phyloP scores from a whole-genome alignment of 2,113 vertebrate species.

The Chamaetylas fuelleborni region DNA sequence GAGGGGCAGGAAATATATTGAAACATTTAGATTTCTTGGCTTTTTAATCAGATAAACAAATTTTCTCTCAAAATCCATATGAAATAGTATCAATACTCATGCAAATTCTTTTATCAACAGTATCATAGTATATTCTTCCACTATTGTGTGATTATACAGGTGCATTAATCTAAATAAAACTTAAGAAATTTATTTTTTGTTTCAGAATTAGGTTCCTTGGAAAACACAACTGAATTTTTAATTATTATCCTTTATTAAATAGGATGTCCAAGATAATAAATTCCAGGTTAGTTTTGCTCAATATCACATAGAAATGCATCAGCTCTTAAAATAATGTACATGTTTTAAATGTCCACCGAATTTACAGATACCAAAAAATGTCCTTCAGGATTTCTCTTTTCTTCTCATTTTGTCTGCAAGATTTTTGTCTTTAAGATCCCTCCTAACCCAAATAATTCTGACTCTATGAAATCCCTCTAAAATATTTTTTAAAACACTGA shows the following conservation, averaged over 20 bases:
- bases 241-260: not conserved
- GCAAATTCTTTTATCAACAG: not conserved
- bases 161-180: not conserved
- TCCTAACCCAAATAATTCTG: not conserved
- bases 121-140: not conserved
- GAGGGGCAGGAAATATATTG: not conserved
- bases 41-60: not conserved
- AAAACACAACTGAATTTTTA: not conserved
- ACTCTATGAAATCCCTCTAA: not conserved
- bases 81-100: not conserved
- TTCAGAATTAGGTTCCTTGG: not conserved
- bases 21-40: not conserved
- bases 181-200: not conserved
- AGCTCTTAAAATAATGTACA: not conserved
- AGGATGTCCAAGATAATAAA: not conserved
- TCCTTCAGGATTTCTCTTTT: not conserved
- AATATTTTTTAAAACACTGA: not conserved
- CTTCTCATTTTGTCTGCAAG: not conserved
- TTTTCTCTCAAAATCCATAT: not conserved
- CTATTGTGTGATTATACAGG: not conserved
- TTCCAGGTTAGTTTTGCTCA: not conserved
- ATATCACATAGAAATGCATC: not conserved
- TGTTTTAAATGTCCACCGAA: not conserved
- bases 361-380: not conserved
- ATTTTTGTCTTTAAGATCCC: not conserved